Evolutionary conservation across 2,797 vertebrate genomes (phyloP), one percentile per base, ranked within the genome.

Genomic region (Rhabdomys pumilio): DNA sequence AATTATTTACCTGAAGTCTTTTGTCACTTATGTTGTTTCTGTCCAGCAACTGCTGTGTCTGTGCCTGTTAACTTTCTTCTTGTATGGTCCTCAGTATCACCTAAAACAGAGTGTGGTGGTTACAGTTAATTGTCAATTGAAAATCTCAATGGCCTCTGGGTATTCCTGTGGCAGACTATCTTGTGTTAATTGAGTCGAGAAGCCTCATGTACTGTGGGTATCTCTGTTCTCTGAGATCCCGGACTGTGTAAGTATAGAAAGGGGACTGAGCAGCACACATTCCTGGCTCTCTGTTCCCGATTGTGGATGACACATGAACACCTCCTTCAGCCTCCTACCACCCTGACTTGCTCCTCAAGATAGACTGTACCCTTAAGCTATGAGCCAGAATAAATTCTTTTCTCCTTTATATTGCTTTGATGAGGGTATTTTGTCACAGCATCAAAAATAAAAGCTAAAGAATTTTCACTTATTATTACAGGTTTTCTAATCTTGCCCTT

Each of bases 381-480:
- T 86, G 47, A 86, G 44, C 34, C 17, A 20, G 31, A 53, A 38
- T 67, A 34, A 69, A 50, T 69, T 15, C 1, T 50, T 24, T 65
- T 69, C 63, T 86, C 31, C 19, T 69, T n/a, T 29, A 50, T 22
- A 24, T n/a, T 53, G 31, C 1, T 86, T 86, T 26, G n/a, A 22
- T 53, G n/a, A n/a, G 12, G 31, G 31, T 24, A 38, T 86, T 86
- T 24, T 38, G 63, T 85, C 7, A 55, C 4, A 19, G 13, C 50
- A 86, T 29, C 22, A 29, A 63, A 47, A 61, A 29, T 26, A 75
- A 69, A n/a, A 14, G 22, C 26, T 17, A 47, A 15, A 95, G 17
- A 88, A 38, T 20, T 93, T 91, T 57, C 2, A 67, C 9, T 69
- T 57, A 92, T 41, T 90, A 41, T 41, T 95, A 79, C n/a, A 31